Percentiles rank a stretch among this genome's conserved stretches.
phyloP scores from a whole-genome alignment of 2,113 vertebrate genomes.

The Pollimyrus isidori region DNA sequence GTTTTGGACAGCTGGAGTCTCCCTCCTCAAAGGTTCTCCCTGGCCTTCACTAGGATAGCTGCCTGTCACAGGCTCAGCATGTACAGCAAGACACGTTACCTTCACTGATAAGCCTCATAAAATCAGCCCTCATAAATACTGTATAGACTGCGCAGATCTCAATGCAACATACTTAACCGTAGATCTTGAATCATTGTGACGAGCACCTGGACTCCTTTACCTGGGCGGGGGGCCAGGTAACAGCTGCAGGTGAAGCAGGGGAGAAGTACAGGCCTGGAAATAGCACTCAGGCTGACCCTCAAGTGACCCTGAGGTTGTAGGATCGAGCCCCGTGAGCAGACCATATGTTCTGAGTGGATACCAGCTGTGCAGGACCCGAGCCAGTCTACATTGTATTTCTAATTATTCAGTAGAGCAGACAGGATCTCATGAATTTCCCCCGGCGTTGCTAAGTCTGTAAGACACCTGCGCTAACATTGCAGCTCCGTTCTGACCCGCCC shows the following conservation, averaged over 20 bases:
- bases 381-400: conserved; percentile 3
- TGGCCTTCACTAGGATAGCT: neutral
- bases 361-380: neutral
- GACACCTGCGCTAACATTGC: neutral
- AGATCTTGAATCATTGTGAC: neutral
- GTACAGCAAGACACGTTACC: neutral
- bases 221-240: neutral
- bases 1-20: neutral
- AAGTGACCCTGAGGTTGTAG: neutral
- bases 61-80: neutral
- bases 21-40: neutral
- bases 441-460: neutral
- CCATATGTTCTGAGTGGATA: neutral
- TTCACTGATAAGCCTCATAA: neutral
- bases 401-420: neutral
- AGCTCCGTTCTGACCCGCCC: neutral
- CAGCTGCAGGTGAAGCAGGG: neutral
- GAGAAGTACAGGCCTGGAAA: neutral
- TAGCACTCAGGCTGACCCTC: neutral
- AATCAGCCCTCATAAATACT: conserved; percentile 1
- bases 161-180: neutral
- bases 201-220: neutral
- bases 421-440: neutral
- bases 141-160: neutral
- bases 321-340: neutral